Evolutionary conservation across 2,888 invertebrate species (phyloP).

Genomic region (Chalcis sispes): DNA sequence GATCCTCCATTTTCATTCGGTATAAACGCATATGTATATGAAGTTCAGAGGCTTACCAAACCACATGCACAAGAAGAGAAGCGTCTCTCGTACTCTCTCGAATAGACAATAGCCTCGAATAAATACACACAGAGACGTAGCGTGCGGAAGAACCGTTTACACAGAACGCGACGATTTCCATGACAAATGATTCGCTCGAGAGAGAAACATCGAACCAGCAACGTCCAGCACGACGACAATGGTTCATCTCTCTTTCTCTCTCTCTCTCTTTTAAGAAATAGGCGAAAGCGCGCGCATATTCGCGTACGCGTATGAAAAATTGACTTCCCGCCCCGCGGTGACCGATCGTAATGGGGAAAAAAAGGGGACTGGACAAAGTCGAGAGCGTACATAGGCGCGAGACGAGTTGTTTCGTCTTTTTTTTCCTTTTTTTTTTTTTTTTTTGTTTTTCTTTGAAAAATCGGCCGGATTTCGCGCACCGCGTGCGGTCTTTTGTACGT

Average conservation of each 20-base stretch:
- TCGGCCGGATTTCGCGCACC: too few species aligned
- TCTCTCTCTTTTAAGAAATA: too few species aligned
- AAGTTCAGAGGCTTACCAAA: too few species aligned
- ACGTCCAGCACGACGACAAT: constrained; percentile 19
- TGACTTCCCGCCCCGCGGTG: constrained; percentile 18
- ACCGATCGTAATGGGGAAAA: too few species aligned
- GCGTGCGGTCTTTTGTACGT: too few species aligned
- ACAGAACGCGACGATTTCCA: constrained; percentile 40
- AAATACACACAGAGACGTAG: neutral
- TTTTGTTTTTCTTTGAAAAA: too few species aligned
- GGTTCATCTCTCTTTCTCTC: neutral
- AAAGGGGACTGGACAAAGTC: too few species aligned
- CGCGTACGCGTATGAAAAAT: constrained; percentile 49
- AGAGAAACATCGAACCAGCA: neutral
- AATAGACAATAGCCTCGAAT: constrained; percentile 9
- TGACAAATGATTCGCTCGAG: constrained; percentile 46
- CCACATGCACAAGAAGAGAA: neutral
- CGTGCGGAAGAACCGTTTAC: neutral
- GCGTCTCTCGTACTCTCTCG: neutral
- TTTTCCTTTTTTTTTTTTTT: too few species aligned
- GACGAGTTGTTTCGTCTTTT: too few species aligned
- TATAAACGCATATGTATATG: neutral
- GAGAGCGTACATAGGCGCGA: too few species aligned
- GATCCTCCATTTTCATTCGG: constrained; percentile 24
- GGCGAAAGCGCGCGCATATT: too few species aligned